phyloP scores from a whole-genome alignment of 2,888 invertebrate species.

The Branchellion lobata region DNA sequence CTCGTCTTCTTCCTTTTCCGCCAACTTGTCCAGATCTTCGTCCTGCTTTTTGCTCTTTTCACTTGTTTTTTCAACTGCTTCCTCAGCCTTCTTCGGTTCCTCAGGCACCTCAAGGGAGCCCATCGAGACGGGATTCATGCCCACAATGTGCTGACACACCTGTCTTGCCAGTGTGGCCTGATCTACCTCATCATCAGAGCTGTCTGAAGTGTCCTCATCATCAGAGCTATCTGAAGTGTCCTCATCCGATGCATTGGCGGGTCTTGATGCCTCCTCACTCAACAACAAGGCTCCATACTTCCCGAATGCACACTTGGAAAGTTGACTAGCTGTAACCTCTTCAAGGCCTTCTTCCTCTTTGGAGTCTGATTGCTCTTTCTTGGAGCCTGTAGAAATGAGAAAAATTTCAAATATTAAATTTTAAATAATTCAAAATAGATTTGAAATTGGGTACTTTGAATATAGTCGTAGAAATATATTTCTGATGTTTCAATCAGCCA shows the following conservation, averaged over 20 bases:
- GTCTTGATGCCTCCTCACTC: slow-evolving; percentile 66
- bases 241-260: too few species aligned
- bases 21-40: neutral
- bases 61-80: slow-evolving; percentile 61
- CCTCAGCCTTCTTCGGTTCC: slow-evolving; percentile 31
- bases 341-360: neutral
- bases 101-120: slow-evolving; percentile 52
- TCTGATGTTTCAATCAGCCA: too few species aligned
- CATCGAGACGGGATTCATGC: slow-evolving; percentile 62
- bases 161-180: slow-evolving; percentile 64
- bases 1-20: slow-evolving; percentile 50
- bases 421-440: too few species aligned
- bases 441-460: too few species aligned
- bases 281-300: slow-evolving; percentile 83
- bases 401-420: too few species aligned
- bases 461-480: slow-evolving; percentile 11
- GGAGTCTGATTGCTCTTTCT: neutral
- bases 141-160: slow-evolving; percentile 86
- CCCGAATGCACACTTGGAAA: slow-evolving; percentile 64
- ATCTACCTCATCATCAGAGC: neutral
- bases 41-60: neutral
- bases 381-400: neutral
- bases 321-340: neutral
- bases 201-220: neutral
- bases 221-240: too few species aligned